Conservation (phyloP, 1,140 invertebrate species). For the Lanistes nyassanus region DNA sequence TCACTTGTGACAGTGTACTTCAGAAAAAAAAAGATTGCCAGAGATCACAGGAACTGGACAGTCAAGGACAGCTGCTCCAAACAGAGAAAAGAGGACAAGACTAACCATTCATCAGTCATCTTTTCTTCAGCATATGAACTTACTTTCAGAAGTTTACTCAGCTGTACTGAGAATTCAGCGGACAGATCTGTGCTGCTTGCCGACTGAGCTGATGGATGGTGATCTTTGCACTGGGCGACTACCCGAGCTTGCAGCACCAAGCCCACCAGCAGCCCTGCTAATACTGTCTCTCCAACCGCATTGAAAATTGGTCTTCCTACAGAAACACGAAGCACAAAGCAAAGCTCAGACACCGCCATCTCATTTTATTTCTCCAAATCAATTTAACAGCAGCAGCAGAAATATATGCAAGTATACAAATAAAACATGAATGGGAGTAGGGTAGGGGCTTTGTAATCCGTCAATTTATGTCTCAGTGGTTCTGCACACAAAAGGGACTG, state of each 20-base stretch:
- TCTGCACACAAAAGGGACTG: too few relatives aligned
- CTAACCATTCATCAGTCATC: not conserved
- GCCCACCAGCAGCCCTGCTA: not conserved
- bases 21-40: not conserved
- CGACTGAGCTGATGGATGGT: not conserved
- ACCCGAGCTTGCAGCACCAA: not conserved
- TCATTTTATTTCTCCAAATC: not conserved
- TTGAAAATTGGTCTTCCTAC: slow-evolving; percentile 3
- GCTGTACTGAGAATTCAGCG: not conserved
- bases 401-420: not conserved
- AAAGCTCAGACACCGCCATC: too few relatives aligned
- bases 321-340: not conserved
- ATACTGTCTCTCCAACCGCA: not conserved
- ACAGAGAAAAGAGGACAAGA: not conserved
- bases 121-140: not conserved
- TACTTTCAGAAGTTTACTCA: not conserved
- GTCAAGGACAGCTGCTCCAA: not conserved
- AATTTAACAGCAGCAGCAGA: not conserved
- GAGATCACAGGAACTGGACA: not conserved
- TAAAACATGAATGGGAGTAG: not conserved
- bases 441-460: too few relatives aligned
- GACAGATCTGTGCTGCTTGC: not conserved
- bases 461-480: too few relatives aligned
- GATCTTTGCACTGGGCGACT: too few relatives aligned
- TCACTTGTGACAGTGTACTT: too few relatives aligned